A percentile compares a stretch with the other conserved stretches of the same genome.
phyloP scores from a whole-genome alignment of 2,888 invertebrate genomes.

The Dyspetes luteomarginatus region DNA sequence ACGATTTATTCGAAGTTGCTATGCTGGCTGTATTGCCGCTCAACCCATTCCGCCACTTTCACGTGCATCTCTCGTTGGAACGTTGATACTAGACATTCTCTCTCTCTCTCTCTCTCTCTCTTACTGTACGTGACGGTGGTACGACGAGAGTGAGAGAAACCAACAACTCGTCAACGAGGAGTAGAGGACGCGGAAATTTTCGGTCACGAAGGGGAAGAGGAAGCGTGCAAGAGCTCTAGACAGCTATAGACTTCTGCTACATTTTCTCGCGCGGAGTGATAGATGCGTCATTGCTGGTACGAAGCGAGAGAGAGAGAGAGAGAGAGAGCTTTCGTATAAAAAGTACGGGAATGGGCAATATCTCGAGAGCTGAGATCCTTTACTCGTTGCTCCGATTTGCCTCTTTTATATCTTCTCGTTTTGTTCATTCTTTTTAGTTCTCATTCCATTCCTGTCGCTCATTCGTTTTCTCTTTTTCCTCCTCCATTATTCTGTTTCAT shows the following conservation, averaged over 20 bases:
- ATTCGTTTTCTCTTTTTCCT: background rate
- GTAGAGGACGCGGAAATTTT: conserved; percentile 30
- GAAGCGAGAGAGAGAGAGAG: too few relatives aligned
- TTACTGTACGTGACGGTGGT: conserved; percentile 50
- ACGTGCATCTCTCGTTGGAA: conserved; percentile 21
- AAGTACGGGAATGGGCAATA: background rate
- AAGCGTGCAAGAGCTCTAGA: conserved; percentile 26
- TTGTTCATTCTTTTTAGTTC: conserved; percentile 1
- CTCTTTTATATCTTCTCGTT: conserved; percentile 10
- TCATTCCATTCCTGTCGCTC: background rate
- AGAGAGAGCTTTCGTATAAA: conserved; percentile 13
- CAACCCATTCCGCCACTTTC: conserved; percentile 63
- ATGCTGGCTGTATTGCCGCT: conserved; percentile 64
- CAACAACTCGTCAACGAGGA: background rate
- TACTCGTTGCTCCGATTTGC: conserved; percentile 19
- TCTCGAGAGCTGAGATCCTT: conserved; percentile 30
- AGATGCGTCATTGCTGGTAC: background rate
- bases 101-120: background rate
- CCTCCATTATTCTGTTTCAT: background rate
- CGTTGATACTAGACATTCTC: background rate
- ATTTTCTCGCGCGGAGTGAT: background rate
- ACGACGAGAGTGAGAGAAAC: conserved; percentile 1
- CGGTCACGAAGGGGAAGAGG: conserved; percentile 36
- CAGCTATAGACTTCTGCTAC: background rate
- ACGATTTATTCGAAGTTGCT: conserved; percentile 63